Evolutionary conservation across 2,113 vertebrate species (phyloP).

Genomic region (Reinhardtius hippoglossoides): DNA sequence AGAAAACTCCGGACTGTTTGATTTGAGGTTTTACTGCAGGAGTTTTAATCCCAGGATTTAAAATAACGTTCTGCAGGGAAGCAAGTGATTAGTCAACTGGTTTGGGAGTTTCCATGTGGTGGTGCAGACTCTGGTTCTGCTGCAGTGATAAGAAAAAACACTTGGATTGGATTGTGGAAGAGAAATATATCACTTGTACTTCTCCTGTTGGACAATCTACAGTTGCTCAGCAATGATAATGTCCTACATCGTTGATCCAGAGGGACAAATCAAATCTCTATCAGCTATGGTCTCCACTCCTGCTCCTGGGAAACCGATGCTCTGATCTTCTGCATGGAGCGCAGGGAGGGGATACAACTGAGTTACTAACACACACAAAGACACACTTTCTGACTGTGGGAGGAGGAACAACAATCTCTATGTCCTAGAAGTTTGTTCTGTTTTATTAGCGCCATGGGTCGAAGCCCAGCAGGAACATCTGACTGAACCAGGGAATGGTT

Average conservation of each 20-base stretch:
- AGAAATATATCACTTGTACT: neutral
- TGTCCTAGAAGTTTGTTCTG: neutral
- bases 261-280: slow-evolving; percentile 13
- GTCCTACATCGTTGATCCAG: neutral
- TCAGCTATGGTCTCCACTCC: neutral
- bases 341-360: slow-evolving; percentile 32
- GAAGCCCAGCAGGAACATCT: slow-evolving; percentile 32
- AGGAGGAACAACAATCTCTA: neutral
- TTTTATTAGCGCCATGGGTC: slow-evolving; percentile 38
- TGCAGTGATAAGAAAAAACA: neutral
- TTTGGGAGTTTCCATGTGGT: neutral
- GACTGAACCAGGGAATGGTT: slow-evolving; percentile 62
- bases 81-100: neutral
- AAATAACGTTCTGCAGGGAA: slow-evolving; percentile 11
- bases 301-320: neutral
- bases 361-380: slow-evolving; percentile 26
- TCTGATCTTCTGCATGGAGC: slow-evolving; percentile 52
- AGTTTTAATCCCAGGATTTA: neutral
- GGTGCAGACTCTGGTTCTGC: slow-evolving; percentile 4
- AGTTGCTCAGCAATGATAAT: neutral
- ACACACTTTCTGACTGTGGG: slow-evolving; percentile 13
- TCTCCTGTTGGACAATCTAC: neutral
- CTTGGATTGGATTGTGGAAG: neutral
- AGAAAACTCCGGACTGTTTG: slow-evolving; percentile 19
- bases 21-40: neutral